These are phyloP conservation scores for Rhodeus uyekii DNA, from an alignment of 2,797 vertebrate species.

Conservation along the genomic window DNA sequence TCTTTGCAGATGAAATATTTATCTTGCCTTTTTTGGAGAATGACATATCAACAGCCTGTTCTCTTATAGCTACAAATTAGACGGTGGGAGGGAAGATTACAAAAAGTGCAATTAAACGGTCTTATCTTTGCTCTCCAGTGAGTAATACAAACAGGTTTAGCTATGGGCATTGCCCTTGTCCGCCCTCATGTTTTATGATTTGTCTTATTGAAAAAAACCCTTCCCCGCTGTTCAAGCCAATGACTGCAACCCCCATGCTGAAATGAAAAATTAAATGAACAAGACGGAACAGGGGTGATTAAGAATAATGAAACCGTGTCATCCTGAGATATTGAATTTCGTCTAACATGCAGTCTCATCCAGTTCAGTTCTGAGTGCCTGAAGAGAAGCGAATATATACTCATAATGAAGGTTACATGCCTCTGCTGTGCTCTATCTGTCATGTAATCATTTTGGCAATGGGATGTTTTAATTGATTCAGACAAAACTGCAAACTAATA, in stretches of 20 bases:
- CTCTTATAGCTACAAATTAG: conserved; percentile 47
- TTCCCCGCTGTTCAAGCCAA: conserved; percentile 8
- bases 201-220: conserved; percentile 15
- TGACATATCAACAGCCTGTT: conserved; percentile 42
- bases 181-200: conserved; percentile 33
- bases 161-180: conserved; percentile 6
- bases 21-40: conserved; percentile 47
- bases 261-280: conserved; percentile 28
- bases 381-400: conserved; percentile 15
- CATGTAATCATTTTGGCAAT: neutral
- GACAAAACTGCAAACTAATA: neutral
- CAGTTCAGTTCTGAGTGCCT: conserved; percentile 8
- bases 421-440: neutral
- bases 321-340: conserved; percentile 19
- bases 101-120: conserved; percentile 51
- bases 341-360: conserved; percentile 28
- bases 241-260: neutral
- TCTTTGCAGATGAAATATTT: conserved; percentile 51
- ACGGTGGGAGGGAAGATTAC: conserved; percentile 25
- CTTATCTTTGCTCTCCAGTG: conserved; percentile 45
- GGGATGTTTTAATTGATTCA: conserved; percentile 4
- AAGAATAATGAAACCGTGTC: conserved; percentile 25
- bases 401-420: conserved; percentile 22
- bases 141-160: conserved; percentile 22
- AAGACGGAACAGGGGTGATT: conserved; percentile 35